Base-by-base conservation (phyloP, 2,888 invertebrate genomes). In the Hemistola chrysoprasaria region DNA sequence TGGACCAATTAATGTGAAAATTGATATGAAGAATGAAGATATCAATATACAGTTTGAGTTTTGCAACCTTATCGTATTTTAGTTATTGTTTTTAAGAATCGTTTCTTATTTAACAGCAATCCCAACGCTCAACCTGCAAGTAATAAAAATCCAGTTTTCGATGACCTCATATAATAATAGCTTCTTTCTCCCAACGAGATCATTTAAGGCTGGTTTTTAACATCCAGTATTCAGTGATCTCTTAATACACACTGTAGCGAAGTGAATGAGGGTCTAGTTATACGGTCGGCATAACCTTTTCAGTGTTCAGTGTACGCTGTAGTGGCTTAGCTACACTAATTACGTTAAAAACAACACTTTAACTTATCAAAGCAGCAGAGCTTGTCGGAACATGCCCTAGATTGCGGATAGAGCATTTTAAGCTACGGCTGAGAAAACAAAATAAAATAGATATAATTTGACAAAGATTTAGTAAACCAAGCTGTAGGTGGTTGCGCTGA, bases 291-390 rank as follows among this genome's bases (percentile, higher is more conserved):
- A 55, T 52, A 58, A 56, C 61, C 57, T 66, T 67, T 70, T 58
- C 58, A 63, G 54, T 57, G 53, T 70, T 58, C 58, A 63, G 54
- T 57, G 53, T 52, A 53, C 60, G 50, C 41, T 60, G 56, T 69
- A 71, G 73, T 69, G 61, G 65, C 66, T 69, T 66, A 65, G 71
- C 64, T 58, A 71, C 78, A 75, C 75, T 83, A 84, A 84, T 83
- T 83, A 82, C 65, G 71, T 81, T 75, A 75, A 79, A 79, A 78
- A 75, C 76, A 78, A 73, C 75, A 73, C 69, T 76, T 66, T 73
- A 63, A 59, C 57, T 60, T 59, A 59, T 66, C 59, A 69, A 71
- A 67, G 60, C 56, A 50, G 54, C 56, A 50, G 54, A 56, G 48
- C 60, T 56, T 33, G 50, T 53, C 59, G 53, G 60, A 47, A 63